Conservation (phyloP, 2,888 invertebrate genomes). For the Drosophila austrosaltans region DNA sequence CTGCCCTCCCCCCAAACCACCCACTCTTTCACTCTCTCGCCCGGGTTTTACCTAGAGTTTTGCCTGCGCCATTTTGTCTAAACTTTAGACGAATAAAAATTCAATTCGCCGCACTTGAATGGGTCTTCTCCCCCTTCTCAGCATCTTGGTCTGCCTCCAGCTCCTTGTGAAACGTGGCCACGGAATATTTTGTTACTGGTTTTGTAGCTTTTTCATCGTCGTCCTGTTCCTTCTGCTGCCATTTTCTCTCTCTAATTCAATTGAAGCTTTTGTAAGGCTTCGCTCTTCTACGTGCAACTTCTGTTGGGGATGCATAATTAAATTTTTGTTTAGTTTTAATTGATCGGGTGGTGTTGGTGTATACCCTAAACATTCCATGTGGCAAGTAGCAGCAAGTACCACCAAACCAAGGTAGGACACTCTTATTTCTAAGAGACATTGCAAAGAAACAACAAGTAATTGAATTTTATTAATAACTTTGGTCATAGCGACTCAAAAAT, state of each 20-base stretch:
- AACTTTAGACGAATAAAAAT: conserved; percentile 58
- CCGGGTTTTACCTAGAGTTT: conserved; percentile 7
- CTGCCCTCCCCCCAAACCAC: background rate
- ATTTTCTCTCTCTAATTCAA: conserved; percentile 60
- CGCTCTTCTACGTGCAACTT: conserved; percentile 51
- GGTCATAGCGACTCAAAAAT: background rate
- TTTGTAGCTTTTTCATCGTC: background rate
- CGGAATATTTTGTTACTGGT: conserved; percentile 41
- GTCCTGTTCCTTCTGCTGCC: background rate
- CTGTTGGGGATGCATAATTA: conserved; percentile 73
- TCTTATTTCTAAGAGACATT: background rate
- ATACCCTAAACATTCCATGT: background rate
- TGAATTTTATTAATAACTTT: background rate
- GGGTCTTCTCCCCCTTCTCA: conserved; percentile 31
- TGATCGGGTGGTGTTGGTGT: conserved; percentile 50
- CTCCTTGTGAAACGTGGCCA: conserved; percentile 38
- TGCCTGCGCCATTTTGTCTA: conserved; percentile 63
- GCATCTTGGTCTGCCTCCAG: background rate
- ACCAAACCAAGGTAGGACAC: background rate
- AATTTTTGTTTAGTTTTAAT: conserved; percentile 81
- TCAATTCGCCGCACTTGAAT: conserved; percentile 77
- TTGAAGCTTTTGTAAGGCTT: conserved; percentile 52
- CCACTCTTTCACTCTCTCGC: too few species aligned
- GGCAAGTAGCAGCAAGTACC: background rate
- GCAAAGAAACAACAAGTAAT: background rate